These are phyloP conservation scores for Tortrix viridana DNA, from an alignment of 2,888 invertebrate genomes.

Conservation along the genomic window DNA sequence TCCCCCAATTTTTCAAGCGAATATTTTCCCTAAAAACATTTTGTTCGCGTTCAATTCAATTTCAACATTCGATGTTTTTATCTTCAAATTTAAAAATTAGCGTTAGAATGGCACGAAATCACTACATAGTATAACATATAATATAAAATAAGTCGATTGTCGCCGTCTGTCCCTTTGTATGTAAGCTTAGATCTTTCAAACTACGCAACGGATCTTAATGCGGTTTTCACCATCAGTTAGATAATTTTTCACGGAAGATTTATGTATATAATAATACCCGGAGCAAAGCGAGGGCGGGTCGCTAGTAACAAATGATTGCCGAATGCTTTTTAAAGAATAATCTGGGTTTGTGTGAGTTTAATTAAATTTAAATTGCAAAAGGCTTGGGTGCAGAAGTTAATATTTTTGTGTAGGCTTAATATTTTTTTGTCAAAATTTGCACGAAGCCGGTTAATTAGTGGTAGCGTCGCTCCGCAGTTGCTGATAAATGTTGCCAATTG, in stretches of 20 bases:
- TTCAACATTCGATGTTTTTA: not conserved
- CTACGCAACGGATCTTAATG: no score
- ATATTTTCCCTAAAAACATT: constrained; percentile 46
- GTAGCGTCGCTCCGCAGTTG: constrained; percentile 63
- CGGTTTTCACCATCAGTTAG: no score
- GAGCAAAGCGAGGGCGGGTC: no score
- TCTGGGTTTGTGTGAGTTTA: not conserved
- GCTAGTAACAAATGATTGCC: constrained; percentile 2
- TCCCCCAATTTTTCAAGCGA: constrained; percentile 71
- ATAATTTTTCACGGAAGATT: no score
- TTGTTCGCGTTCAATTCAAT: constrained; percentile 12
- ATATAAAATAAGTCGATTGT: no score
- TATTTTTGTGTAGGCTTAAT: constrained; percentile 33
- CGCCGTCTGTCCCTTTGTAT: no score
- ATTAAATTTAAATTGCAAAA: constrained; percentile 25
- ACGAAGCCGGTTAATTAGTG: constrained; percentile 65
- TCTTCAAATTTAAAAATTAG: not conserved
- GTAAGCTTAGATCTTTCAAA: no score
- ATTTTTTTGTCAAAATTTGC: constrained; percentile 55
- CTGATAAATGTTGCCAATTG: constrained; percentile 70
- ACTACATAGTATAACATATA: no score
- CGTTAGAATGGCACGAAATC: not conserved
- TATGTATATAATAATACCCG: no score
- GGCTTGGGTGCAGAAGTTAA: constrained; percentile 28
- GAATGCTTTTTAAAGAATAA: constrained; percentile 1